Evolutionary conservation across 2,888 invertebrate species (phyloP), one percentile per base, ranked within the genome.

Genomic region (Arenicola marina): DNA sequence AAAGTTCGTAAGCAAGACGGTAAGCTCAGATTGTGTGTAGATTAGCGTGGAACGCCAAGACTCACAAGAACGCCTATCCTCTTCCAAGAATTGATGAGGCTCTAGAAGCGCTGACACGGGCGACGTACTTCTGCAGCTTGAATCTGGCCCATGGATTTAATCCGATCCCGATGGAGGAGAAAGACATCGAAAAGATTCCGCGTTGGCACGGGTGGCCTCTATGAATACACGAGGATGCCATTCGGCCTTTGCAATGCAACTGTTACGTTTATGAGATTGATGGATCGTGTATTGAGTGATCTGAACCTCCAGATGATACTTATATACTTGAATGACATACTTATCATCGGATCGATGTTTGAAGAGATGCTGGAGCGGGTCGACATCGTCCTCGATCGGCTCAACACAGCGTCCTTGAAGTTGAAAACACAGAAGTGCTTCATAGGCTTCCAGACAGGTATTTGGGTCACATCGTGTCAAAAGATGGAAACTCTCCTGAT

Each of bases 71-170:
- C 56, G 59, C 61, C 4, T 69, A 68, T 57, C 75, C 74, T 0
- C 55, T 76, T 7, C 73, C 76, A 4, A 28, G 65, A 2, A 71
- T 78, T n/a, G 65, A 73, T 11, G 72, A 74, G 26, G 61, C 64
- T 4, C 54, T 77, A 15, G 68, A 73, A n/a, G 56, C 56, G 2
- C 34, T 74, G 31, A 28, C 51, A 7, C 66, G 70, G 4, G 61
- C 67, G 2, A 61, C 59, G n/a, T 69, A 61, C 32, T 73, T 77
- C 45, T 57, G 59, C 26, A 60, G 59, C 11, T n/a, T 67, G 33
- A 68, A 66, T 26, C 55, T 76, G 34, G 66, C 61, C 7, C 60
- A 64, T 44, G 75, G 75, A 21, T 78, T 68, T 56, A 70, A 68
- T 59, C 71, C 72, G 45, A 58, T 73, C 15, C 55, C 63, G 2